Base-by-base conservation (phyloP, 2,113 vertebrate genomes). In the Oncorhynchus gorbuscha region DNA sequence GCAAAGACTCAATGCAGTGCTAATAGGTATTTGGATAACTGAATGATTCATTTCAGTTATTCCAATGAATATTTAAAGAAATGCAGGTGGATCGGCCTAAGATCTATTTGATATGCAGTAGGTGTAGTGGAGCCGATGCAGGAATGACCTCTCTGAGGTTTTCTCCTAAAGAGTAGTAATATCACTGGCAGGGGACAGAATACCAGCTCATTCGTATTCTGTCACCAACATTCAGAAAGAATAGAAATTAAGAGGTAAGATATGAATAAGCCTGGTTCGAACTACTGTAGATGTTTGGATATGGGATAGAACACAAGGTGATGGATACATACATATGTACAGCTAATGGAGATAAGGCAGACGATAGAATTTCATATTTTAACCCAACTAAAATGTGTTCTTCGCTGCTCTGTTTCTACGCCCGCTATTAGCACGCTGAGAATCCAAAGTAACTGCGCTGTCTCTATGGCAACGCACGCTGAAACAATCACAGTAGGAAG, bases 391-490 rank as follows among this genome's bases (percentile, higher is more conserved):
- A 45, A 70, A 69, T n/a, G 51, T n/a, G 64, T 58, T 20, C 28
- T 35, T 30, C 26, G 26, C 65, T 75, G n/a, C 45, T 78, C 76
- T 77, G 18, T 68, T 79, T 76, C 62, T 81, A 81, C 71, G 48
- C 12, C 65, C 62, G 58, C 74, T 3, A 76, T 35, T 58, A 75
- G 62, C 30, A 69, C 61, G 48, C 24, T 67, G 61, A 73, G 67
- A 79, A 77, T 74, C 62, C 66, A 79, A 84, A 61, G 72, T 68
- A 83, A 69, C 75, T 79, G 79, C 76, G 72, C 67, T 26, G 65
- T 86, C 75, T 83, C 83, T 80, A 85, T 86, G 81, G 81, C 64
- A 82, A 87, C 79, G 45, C 45, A 65, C 39, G 67, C 77, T 76
- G 45, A 83, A 87, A 84, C 76, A 84, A 79, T 6, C 39, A 73